Evolutionary conservation across 1,140 invertebrate genomes (phyloP), one percentile per base, ranked within the genome.

Genomic region (Drosophila guanche): DNA sequence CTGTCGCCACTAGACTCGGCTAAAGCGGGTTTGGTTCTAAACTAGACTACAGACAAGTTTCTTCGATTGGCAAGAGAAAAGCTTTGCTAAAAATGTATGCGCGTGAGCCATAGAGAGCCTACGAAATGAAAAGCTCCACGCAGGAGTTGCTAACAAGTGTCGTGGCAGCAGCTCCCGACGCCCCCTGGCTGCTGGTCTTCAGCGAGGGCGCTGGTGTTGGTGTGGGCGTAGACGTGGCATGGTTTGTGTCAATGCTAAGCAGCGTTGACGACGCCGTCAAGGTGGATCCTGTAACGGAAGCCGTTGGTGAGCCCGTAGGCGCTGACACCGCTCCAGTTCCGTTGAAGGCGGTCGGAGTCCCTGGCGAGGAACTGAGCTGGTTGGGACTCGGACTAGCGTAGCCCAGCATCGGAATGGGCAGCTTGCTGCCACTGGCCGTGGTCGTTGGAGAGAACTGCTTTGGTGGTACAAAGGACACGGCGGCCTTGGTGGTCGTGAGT

Each of bases 11-110:
- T 0, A 33, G 3, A 53, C 81, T 63, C 50, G 62, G 48, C 80
- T 81, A 55, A 33, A 23, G 23, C 46, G 42, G 27, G 22, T 16
- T 50, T 29, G 69, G 76, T 84, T 80, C 56, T 69, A 40, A 61
- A 23, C 72, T 81, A 75, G 54, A 69, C 81, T 78, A 86, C 47
- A 68, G 71, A 63, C 78, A 75, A 65, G 61, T 88, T 88, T 88
- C 83, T 88, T 86, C 83, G 78, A 62, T 81, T 86, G 83, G 83
- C 83, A 88, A 88, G 83, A 88, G 50, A 79, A 52, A 33, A 59
- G 42, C 57, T 59, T 42, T 37, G 50, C 27, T 58, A 10, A 33
- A 33, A 33, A 33, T 3, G 29, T 33, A 7, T 41, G 12, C 33
- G 23, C 8, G 20, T 23, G 20, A 48, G 12, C 47, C n/a, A 42